Conservation (phyloP, 2,888 invertebrate species). For the Argynnis bischoffii region DNA sequence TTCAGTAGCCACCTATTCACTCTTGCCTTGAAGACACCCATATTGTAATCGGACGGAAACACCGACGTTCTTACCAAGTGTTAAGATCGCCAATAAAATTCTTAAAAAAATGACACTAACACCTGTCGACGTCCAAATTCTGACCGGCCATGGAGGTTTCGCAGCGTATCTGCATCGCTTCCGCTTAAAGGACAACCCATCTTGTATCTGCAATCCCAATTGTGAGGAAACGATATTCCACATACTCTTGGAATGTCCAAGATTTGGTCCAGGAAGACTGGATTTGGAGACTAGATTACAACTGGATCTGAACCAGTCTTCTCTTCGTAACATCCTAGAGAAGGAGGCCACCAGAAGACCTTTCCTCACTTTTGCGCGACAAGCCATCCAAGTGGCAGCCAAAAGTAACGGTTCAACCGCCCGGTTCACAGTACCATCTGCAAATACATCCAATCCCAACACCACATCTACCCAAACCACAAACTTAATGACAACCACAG, state of each 20-base stretch:
- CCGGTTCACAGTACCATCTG: too few species aligned
- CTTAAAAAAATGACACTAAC: not conserved
- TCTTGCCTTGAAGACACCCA: too few species aligned
- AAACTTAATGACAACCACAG: too few species aligned
- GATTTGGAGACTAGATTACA: conserved; percentile 7
- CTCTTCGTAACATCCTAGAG: conserved; percentile 5
- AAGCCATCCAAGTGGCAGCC: not conserved
- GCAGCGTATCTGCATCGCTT: conserved; percentile 22
- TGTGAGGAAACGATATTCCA: conserved; percentile 12
- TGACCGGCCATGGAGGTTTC: conserved; percentile 30
- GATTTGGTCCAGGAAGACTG: not conserved
- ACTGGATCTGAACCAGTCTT: not conserved
- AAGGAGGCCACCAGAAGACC: not conserved
- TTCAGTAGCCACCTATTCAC: too few species aligned
- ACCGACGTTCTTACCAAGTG: not conserved
- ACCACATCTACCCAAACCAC: too few species aligned
- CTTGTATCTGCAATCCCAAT: conserved; percentile 17
- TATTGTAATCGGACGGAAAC: too few species aligned
- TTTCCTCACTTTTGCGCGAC: not conserved
- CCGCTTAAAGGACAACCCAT: conserved; percentile 5
- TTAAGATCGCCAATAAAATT: not conserved
- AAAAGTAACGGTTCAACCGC: not conserved
- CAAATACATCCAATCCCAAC: too few species aligned
- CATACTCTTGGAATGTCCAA: conserved; percentile 17
- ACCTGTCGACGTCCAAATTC: conserved; percentile 7